A percentile compares a stretch with the other conserved stretches of the same genome.
phyloP scores from a whole-genome alignment of 2,113 vertebrate species.

The Oxygymnocypris stewartii region DNA sequence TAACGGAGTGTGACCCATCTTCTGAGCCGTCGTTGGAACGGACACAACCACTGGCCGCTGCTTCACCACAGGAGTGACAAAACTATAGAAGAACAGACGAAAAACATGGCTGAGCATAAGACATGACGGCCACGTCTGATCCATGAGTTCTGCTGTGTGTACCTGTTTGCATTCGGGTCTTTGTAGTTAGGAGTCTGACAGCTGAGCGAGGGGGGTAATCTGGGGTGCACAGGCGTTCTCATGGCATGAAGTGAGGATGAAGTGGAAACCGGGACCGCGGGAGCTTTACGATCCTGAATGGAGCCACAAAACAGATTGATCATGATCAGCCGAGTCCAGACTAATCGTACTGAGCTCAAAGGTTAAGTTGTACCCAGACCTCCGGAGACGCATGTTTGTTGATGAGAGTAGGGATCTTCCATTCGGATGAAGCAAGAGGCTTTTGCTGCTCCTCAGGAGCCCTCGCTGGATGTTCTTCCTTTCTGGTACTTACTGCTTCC shows the following conservation, averaged over 20 bases:
- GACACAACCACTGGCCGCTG: constrained; percentile 66
- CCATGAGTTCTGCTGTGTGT: background rate
- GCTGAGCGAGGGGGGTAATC: constrained; percentile 61
- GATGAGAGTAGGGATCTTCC: constrained; percentile 66
- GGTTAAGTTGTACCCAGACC: constrained; percentile 56
- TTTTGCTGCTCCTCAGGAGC: constrained; percentile 59
- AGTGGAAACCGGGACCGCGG: constrained; percentile 68
- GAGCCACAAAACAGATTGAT: background rate
- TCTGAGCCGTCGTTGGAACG: constrained; percentile 75
- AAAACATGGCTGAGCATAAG: background rate
- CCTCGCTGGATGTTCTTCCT: constrained; percentile 56
- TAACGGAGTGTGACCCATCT: constrained; percentile 60
- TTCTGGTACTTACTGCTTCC: constrained; percentile 41
- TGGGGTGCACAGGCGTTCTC: constrained; percentile 66
- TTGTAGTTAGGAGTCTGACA: constrained; percentile 81
- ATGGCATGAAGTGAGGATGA: constrained; percentile 62
- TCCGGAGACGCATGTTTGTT: constrained; percentile 68
- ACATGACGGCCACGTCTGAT: background rate
- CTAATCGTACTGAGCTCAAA: background rate
- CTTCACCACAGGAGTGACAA: constrained; percentile 85
- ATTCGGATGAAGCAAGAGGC: constrained; percentile 58
- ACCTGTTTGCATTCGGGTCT: constrained; percentile 75
- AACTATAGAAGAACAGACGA: constrained; percentile 67
- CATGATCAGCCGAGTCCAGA: background rate
- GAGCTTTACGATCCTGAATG: constrained; percentile 70